phyloP scores from a whole-genome alignment of 2,888 invertebrate genomes.

The Synergus laeviventris region DNA sequence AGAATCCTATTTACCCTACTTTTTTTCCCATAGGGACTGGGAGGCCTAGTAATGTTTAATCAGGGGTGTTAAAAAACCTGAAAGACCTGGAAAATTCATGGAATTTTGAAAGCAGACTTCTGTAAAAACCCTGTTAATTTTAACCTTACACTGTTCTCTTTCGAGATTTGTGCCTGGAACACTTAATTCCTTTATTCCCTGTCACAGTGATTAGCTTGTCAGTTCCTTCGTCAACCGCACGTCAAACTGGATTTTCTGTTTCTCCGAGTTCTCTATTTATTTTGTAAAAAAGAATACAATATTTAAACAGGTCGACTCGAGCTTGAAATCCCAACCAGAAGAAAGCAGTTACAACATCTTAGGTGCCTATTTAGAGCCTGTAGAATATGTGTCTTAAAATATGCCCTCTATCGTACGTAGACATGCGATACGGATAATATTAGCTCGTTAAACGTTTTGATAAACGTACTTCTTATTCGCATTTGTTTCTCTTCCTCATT shows the following conservation, averaged over 20 bases:
- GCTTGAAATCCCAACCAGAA: neutral
- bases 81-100: too few relatives aligned
- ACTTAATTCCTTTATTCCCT: neutral
- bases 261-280: neutral
- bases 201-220: neutral
- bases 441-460: constrained; percentile 42
- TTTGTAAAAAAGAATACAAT: neutral
- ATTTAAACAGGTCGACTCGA: neutral
- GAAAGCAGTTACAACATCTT: constrained; percentile 12
- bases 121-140: neutral
- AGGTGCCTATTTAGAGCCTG: constrained; percentile 27
- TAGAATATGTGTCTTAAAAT: constrained; percentile 22
- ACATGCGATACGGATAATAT: constrained; percentile 44
- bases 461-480: constrained; percentile 14
- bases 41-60: too few relatives aligned
- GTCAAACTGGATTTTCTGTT: neutral
- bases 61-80: too few relatives aligned
- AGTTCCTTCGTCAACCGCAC: neutral
- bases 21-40: too few relatives aligned
- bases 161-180: neutral
- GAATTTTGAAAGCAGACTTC: too few relatives aligned
- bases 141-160: neutral
- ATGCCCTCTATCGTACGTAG: constrained; percentile 44
- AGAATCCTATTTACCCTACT: too few relatives aligned
- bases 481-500: constrained; percentile 25